phyloP scores from a whole-genome alignment of 2,888 invertebrate genomes.

The Drosophila eohydei region DNA sequence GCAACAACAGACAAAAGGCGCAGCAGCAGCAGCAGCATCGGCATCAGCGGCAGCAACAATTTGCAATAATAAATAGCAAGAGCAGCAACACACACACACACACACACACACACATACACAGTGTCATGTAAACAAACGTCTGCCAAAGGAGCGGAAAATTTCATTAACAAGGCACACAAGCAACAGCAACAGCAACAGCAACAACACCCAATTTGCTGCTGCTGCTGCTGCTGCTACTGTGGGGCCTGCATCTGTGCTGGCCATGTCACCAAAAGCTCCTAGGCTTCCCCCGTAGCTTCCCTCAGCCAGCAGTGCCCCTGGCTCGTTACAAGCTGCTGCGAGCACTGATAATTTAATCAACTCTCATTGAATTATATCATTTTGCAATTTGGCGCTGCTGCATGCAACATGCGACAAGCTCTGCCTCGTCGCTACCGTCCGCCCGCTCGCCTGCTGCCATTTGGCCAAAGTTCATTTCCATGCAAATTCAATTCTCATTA shows the following conservation, averaged over 20 bases:
- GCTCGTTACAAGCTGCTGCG: constrained; percentile 13
- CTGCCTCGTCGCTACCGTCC: too few relatives aligned
- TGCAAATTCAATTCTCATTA: constrained; percentile 74
- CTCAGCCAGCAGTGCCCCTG: background rate
- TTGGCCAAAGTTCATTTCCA: constrained; percentile 29
- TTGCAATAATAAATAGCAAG: constrained; percentile 77
- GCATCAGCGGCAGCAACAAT: constrained; percentile 58
- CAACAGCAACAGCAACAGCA: constrained; percentile 42
- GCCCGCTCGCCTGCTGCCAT: background rate
- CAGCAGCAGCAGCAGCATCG: constrained; percentile 44
- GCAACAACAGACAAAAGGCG: constrained; percentile 79
- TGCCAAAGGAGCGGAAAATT: constrained; percentile 78
- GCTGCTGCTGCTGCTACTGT: constrained; percentile 37
- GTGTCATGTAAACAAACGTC: constrained; percentile 62
- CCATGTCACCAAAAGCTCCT: constrained; percentile 22
- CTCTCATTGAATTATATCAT: constrained; percentile 82
- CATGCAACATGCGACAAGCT: constrained; percentile 26
- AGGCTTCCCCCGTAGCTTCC: background rate
- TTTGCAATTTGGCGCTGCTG: constrained; percentile 74
- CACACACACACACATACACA: constrained; percentile 35
- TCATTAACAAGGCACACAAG: constrained; percentile 79
- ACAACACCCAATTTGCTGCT: constrained; percentile 35
- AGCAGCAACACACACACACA: constrained; percentile 28
- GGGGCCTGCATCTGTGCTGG: constrained; percentile 32
- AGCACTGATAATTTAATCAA: constrained; percentile 80